phyloP scores from a whole-genome alignment of 1,140 invertebrate genomes.

The Littorina saxatilis region DNA sequence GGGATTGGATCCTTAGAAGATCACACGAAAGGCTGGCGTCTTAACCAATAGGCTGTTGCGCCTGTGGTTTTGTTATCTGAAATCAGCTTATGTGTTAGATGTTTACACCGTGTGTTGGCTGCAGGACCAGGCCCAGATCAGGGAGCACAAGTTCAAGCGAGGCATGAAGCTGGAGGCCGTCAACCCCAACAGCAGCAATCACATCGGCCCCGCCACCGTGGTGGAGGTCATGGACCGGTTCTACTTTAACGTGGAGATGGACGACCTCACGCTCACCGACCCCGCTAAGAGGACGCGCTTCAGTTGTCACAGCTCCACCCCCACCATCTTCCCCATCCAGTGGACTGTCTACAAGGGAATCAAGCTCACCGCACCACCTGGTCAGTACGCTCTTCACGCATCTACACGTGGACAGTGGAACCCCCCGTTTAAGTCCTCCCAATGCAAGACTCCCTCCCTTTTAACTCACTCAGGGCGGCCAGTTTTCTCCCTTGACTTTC shows the following conservation, averaged over 20 bases:
- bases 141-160: conserved; percentile 78
- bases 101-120: too few species aligned
- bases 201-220: conserved; percentile 84
- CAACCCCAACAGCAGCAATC: conserved; percentile 80
- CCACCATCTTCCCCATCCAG: conserved; percentile 72
- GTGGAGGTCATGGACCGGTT: conserved; percentile 81
- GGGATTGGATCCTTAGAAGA: too few species aligned
- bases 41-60: too few species aligned
- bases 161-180: conserved; percentile 85
- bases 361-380: conserved; percentile 66
- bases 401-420: too few species aligned
- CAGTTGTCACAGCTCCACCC: conserved; percentile 72
- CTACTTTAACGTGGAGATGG: conserved; percentile 83
- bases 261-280: conserved; percentile 50
- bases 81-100: too few species aligned
- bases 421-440: too few species aligned
- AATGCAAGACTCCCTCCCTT: too few species aligned
- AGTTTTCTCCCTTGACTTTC: too few species aligned
- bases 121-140: conserved; percentile 67
- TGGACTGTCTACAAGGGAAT: conserved; percentile 73
- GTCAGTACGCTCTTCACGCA: too few species aligned
- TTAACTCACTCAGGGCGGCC: too few species aligned
- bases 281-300: conserved; percentile 51
- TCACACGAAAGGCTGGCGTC: too few species aligned
- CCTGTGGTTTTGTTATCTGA: too few species aligned